Conservation (phyloP, 1,140 invertebrate genomes). For the Tribolium madens region DNA sequence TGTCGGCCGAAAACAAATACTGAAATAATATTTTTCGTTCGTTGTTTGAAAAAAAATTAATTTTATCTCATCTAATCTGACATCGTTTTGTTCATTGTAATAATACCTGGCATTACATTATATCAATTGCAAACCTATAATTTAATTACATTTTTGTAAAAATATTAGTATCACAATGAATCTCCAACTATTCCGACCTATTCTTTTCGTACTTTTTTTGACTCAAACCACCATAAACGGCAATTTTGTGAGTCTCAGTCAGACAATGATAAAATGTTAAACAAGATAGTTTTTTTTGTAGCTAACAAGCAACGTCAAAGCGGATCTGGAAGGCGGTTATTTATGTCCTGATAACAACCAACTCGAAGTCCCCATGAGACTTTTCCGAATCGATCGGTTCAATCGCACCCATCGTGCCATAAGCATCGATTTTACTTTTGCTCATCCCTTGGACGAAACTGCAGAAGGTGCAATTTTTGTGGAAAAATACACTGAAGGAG, state of each 20-base stretch:
- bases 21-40: too few relatives aligned
- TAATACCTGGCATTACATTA: too few relatives aligned
- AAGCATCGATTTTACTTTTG: neutral
- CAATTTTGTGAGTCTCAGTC: neutral
- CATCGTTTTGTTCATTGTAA: too few relatives aligned
- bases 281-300: neutral
- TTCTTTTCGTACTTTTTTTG: neutral
- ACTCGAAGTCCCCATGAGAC: neutral
- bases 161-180: too few relatives aligned
- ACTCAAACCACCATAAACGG: neutral
- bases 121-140: too few relatives aligned
- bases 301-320: neutral
- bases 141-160: too few relatives aligned
- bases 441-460: neutral
- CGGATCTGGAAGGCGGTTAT: neutral
- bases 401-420: constrained; percentile 10
- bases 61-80: too few relatives aligned
- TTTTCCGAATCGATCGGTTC: neutral
- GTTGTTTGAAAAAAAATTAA: too few relatives aligned
- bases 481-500: neutral
- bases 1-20: too few relatives aligned
- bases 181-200: too few relatives aligned
- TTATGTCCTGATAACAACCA: constrained; percentile 1
- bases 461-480: neutral
- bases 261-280: too few relatives aligned